Conservation (phyloP, 2,797 vertebrate species). For the Rhinogobio ventralis region DNA sequence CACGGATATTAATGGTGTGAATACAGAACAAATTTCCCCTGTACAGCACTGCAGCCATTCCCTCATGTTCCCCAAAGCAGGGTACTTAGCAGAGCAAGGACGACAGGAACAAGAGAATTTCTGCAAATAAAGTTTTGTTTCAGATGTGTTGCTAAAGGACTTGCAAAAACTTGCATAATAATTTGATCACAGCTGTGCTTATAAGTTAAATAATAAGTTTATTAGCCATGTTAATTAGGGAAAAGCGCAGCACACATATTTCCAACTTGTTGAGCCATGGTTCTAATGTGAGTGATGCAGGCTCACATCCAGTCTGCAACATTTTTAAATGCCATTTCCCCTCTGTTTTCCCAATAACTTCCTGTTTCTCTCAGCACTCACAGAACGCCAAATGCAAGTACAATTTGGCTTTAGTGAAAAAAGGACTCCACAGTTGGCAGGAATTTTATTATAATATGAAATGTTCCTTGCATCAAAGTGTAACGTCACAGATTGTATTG, state of each 20-base stretch:
- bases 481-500: background rate
- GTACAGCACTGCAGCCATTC: conserved; percentile 60
- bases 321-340: background rate
- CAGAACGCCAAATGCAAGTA: background rate
- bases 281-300: background rate
- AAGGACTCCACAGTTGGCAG: background rate
- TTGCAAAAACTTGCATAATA: background rate
- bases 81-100: conserved; percentile 47
- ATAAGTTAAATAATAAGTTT: background rate
- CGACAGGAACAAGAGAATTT: conserved; percentile 8
- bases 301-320: background rate
- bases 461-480: background rate
- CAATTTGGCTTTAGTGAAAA: background rate
- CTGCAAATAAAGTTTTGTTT: conserved; percentile 37
- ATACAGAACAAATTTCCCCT: conserved; percentile 76
- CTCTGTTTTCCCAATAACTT: background rate
- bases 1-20: conserved; percentile 87
- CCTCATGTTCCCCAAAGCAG: conserved; percentile 47
- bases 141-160: conserved; percentile 33
- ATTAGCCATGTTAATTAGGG: background rate
- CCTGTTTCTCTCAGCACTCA: background rate
- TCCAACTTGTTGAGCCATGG: background rate
- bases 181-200: conserved; percentile 6
- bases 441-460: background rate
- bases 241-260: background rate